Evolutionary conservation across 2,888 invertebrate species (phyloP), one percentile per base, ranked within the genome.

Genomic region (Lamellibrachia columna): DNA sequence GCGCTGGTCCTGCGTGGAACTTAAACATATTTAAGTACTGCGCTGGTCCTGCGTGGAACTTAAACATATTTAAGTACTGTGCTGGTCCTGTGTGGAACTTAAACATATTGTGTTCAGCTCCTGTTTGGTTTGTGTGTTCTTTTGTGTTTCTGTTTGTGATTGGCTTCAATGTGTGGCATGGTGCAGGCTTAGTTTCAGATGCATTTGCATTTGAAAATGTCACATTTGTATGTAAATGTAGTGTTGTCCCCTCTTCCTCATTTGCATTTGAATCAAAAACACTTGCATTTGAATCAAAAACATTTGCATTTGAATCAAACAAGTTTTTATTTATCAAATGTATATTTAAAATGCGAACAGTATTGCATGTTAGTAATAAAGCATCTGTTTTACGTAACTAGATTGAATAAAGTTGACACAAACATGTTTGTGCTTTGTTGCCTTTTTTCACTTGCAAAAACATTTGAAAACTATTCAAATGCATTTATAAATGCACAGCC

Each of bases 181-280:
- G 40, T 40, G 40, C 40, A 40, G 52, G 53, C 15, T 53, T 40
- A 52, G n/a, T 28, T 91, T 15, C 53, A 91, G 15, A 28, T 28
- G 91, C 40, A 6, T 91, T 91, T 91, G 91, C 91, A 15, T 91
- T 91, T 91, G 52, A 28, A 91, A 91, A 75, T 75, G 75, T 75
- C n/a, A n/a, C 75, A 75, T 75, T 75, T 75, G 75, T n/a, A 15
- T 75, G 15, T 52, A 91, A 3, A 11, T 91, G 91, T n/a, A 91
- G 6, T 91, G 53, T 15, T 9, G 52, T 91, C 22, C 3, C 15
- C 75, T 22, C 15, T n/a, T 75, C 75, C 15, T 6, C 22, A 4
- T 91, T 91, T 15, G 53, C 53, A 91, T 91, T n/a, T 40, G 52
- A 52, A 52, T 91, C 91, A 52, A 22, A 91, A 15, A 11, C 53